These are phyloP conservation scores for Ptilonorhynchus violaceus DNA, from an alignment of 2,113 vertebrate genomes.

Conservation along the genomic window DNA sequence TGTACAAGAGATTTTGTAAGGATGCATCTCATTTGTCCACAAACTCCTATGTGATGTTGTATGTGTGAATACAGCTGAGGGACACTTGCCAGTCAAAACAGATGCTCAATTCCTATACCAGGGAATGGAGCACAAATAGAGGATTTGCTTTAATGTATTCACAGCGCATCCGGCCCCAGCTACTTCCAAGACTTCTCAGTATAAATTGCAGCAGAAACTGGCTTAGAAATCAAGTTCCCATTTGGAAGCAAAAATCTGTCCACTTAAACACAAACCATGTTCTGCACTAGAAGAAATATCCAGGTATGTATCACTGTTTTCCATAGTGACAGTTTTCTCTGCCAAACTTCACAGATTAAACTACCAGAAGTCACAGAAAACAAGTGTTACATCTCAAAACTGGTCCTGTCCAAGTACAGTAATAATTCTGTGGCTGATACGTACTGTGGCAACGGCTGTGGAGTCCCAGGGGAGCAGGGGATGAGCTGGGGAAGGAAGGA, in stretches of 20 bases:
- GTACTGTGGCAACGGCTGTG: neutral
- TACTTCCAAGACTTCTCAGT: neutral
- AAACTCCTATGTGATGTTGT: neutral
- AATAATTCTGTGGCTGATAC: neutral
- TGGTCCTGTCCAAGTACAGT: neutral
- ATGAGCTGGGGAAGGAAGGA: neutral
- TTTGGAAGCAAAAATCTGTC: neutral
- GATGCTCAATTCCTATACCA: neutral
- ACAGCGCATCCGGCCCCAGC: neutral
- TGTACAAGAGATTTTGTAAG: neutral
- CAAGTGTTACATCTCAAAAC: neutral
- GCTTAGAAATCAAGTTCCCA: neutral
- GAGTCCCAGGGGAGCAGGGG: neutral
- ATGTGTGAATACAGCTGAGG: constrained; percentile 34
- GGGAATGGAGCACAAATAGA: neutral
- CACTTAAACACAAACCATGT: neutral
- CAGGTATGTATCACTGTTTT: neutral
- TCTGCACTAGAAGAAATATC: neutral
- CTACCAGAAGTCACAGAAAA: neutral
- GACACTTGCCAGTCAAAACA: constrained; percentile 37
- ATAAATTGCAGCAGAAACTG: neutral
- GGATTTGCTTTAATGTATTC: neutral
- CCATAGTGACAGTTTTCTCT: neutral
- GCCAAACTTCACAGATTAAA: neutral
- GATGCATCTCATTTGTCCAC: neutral